Percentiles rank a stretch among this genome's conserved stretches.
Evolutionary conservation across 2,888 invertebrate species (phyloP).

Genomic region (Belgica antarctica): DNA sequence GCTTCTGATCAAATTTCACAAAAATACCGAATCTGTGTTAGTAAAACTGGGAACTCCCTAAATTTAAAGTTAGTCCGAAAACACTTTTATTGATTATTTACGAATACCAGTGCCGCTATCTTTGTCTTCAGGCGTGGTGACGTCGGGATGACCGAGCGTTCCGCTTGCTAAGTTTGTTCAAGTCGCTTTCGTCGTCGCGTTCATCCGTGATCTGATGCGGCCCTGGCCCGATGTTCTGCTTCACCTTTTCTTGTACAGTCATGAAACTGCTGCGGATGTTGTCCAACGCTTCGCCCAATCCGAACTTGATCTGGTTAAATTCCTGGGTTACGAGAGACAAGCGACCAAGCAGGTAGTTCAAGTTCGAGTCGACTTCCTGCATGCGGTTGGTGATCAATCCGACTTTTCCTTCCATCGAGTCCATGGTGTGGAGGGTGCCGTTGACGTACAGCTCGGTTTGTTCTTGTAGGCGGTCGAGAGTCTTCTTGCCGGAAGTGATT

Average conservation of each 20-base stretch:
- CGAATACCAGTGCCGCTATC: neutral
- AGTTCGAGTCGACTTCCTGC: constrained; percentile 73
- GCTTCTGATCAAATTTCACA: no score
- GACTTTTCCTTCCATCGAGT: constrained; percentile 61
- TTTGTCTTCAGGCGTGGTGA: neutral
- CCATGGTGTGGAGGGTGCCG: constrained; percentile 72
- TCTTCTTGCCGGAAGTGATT: constrained; percentile 70
- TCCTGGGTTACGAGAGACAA: constrained; percentile 79
- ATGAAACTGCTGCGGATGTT: constrained; percentile 67
- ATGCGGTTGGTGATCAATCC: constrained; percentile 70
- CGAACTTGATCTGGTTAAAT: constrained; percentile 76
- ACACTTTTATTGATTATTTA: no score
- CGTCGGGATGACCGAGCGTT: neutral
- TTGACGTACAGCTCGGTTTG: constrained; percentile 78
- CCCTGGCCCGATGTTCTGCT: constrained; percentile 60
- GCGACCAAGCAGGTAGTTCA: constrained; percentile 77
- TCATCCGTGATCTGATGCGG: constrained; percentile 59
- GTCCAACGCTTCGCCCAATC: constrained; percentile 70
- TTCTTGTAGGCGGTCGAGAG: constrained; percentile 69
- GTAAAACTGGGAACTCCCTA: neutral
- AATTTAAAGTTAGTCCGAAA: neutral
- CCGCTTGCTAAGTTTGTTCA: neutral
- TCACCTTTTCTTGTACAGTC: constrained; percentile 60
- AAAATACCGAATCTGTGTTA: neutral
- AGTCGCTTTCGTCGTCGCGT: neutral